These are phyloP conservation scores for Dorcus hopei DNA, from an alignment of 2,888 invertebrate species.

Conservation along the genomic window DNA sequence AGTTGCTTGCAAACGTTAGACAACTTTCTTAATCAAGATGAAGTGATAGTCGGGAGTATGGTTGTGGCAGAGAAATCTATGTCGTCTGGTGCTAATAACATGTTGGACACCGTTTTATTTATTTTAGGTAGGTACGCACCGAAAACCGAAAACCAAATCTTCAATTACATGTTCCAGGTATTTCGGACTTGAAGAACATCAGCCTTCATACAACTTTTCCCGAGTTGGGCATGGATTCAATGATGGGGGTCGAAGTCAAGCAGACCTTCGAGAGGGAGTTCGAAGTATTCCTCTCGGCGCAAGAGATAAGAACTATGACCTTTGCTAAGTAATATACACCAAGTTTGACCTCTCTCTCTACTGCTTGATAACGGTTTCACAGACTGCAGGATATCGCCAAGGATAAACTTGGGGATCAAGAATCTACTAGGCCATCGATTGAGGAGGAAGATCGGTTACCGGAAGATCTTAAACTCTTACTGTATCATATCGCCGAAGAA, in stretches of 20 bases:
- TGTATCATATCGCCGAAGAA: constrained; percentile 64
- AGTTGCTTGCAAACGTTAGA: constrained; percentile 61
- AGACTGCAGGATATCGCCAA: constrained; percentile 56
- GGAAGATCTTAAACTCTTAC: constrained; percentile 56
- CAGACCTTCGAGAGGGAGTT: constrained; percentile 52
- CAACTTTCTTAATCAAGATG: constrained; percentile 64
- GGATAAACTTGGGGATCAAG: constrained; percentile 28
- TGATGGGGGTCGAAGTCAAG: constrained; percentile 96
- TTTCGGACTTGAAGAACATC: constrained; percentile 66
- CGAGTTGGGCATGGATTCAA: constrained; percentile 94
- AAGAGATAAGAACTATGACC: constrained; percentile 79
- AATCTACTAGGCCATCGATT: not conserved
- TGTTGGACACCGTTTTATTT: constrained; percentile 62
- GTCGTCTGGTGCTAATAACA: constrained; percentile 23
- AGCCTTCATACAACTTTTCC: constrained; percentile 73
- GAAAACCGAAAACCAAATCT: not conserved
- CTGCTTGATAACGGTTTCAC: not conserved
- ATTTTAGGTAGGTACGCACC: constrained; percentile 56
- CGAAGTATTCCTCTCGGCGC: constrained; percentile 80
- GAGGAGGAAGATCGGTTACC: constrained; percentile 1
- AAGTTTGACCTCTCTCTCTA: not conserved
- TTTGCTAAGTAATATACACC: constrained; percentile 56
- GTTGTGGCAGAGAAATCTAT: constrained; percentile 76
- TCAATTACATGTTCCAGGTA: constrained; percentile 73
- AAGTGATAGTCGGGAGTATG: constrained; percentile 58